These are phyloP conservation scores for Tachuris rubrigastra DNA, from an alignment of 2,113 vertebrate species.

Conservation along the genomic window DNA sequence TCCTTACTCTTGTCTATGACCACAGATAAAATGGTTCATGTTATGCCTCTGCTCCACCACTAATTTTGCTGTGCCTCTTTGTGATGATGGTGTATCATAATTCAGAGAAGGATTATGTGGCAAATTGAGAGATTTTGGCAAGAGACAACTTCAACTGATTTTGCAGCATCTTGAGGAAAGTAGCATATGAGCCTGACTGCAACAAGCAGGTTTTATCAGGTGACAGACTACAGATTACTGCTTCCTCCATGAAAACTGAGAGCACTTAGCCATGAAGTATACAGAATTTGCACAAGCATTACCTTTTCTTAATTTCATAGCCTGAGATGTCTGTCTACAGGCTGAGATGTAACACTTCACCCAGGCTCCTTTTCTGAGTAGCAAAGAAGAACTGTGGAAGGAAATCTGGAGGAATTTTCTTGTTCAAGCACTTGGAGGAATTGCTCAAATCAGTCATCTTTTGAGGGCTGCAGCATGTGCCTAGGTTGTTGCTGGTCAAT, in stretches of 20 bases:
- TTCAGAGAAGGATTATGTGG: not conserved
- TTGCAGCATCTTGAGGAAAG: not conserved
- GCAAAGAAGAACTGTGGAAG: not conserved
- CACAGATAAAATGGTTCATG: not conserved
- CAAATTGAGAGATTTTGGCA: not conserved
- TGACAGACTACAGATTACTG: not conserved
- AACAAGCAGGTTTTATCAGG: not conserved
- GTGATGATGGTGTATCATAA: not conserved
- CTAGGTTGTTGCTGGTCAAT: not conserved
- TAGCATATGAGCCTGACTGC: not conserved
- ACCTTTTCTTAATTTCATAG: not conserved
- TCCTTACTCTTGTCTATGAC: not conserved
- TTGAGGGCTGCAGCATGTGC: not conserved
- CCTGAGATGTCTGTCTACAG: not conserved
- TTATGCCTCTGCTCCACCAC: not conserved
- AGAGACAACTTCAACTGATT: not conserved
- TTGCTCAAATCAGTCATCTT: not conserved
- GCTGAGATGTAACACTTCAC: not conserved
- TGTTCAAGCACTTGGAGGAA: not conserved
- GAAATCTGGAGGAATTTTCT: not conserved
- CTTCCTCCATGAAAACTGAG: not conserved
- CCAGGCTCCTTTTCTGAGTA: not conserved
- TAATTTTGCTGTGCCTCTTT: not conserved
- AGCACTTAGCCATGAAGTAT: not conserved
- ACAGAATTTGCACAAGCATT: not conserved